phyloP scores from a whole-genome alignment of 2,113 vertebrate genomes.

The Eupsittula cactorum region DNA sequence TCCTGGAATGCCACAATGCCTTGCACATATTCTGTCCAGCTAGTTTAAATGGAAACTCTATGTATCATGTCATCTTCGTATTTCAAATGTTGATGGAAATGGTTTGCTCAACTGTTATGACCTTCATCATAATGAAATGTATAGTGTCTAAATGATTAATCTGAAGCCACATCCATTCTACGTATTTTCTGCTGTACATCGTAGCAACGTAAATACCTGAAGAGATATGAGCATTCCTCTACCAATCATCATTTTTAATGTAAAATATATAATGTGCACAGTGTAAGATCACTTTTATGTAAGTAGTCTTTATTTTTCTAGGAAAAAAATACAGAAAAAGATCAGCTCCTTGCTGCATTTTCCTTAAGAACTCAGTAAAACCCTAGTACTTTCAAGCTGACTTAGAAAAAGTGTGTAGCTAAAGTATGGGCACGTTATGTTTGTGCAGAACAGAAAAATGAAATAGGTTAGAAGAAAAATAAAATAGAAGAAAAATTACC shows the following conservation, averaged over 20 bases:
- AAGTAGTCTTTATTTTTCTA: not conserved
- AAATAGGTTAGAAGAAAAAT: not conserved
- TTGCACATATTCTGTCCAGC: not conserved
- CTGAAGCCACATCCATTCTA: slow-evolving; percentile 19
- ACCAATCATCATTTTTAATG: not conserved
- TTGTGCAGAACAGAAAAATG: not conserved
- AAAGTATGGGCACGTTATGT: not conserved
- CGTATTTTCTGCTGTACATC: not conserved
- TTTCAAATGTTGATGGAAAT: slow-evolving; percentile 61
- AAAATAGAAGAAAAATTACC: not conserved
- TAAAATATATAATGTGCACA: not conserved
- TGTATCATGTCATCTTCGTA: slow-evolving; percentile 18
- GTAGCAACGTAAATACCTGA: not conserved
- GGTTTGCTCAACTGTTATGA: slow-evolving; percentile 60
- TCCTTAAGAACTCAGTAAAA: not conserved
- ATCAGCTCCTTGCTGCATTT: not conserved
- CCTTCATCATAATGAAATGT: slow-evolving; percentile 63
- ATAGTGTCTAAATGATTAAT: slow-evolving; percentile 58
- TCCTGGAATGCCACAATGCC: not conserved
- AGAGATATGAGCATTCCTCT: not conserved
- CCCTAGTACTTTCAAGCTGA: not conserved
- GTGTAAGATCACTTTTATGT: not conserved
- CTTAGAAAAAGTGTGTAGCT: not conserved
- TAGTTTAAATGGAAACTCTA: slow-evolving; percentile 39
- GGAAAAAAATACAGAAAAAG: not conserved